Conservation (phyloP, 1,140 invertebrate species). For the Bombus confusus region DNA sequence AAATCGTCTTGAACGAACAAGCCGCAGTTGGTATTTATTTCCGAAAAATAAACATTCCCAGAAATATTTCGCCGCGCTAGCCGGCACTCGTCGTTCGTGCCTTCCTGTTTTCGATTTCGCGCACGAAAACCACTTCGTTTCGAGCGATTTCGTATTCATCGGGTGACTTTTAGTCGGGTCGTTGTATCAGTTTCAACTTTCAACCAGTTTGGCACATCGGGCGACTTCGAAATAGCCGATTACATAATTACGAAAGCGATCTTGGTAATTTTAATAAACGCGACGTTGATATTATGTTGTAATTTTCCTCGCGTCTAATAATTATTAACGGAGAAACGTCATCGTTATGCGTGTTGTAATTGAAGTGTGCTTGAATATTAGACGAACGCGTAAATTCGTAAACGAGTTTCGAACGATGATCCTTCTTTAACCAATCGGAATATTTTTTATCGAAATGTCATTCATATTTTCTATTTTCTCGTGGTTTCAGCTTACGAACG, state of each 20-base stretch:
- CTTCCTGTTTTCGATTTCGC: not conserved
- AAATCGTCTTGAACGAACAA: not conserved
- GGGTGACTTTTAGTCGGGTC: not conserved
- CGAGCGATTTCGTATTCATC: constrained; percentile 10
- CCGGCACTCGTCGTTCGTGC: not conserved
- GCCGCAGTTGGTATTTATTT: not conserved
- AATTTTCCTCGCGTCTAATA: not conserved
- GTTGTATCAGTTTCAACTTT: not conserved
- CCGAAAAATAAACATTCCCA: not conserved
- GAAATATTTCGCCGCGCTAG: too few species aligned
- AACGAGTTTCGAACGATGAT: not conserved
- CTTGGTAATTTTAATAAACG: not conserved
- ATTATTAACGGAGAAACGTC: not conserved
- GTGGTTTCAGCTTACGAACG: not conserved
- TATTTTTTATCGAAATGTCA: not conserved
- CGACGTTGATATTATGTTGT: not conserved
- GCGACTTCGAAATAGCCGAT: not conserved
- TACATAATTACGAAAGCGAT: constrained; percentile 8
- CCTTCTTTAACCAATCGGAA: not conserved
- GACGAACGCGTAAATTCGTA: not conserved
- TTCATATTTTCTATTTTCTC: not conserved
- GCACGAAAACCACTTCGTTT: not conserved
- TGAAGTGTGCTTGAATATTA: not conserved
- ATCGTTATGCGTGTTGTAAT: not conserved
- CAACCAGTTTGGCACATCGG: not conserved